Base-by-base conservation (phyloP, 2,888 invertebrate genomes). In the Macaria liturata region DNA sequence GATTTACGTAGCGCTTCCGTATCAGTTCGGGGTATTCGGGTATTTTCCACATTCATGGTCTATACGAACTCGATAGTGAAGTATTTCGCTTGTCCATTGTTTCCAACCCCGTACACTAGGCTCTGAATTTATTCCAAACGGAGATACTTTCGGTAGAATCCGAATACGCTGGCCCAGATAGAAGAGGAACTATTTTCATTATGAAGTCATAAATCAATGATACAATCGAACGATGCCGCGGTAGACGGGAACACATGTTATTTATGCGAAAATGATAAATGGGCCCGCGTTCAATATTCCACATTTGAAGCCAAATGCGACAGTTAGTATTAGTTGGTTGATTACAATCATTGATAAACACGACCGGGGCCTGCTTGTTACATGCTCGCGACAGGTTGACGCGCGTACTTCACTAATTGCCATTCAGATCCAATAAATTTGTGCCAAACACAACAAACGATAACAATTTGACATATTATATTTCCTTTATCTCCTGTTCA, bases 141-240 rank as follows among this genome's bases (percentile, higher is more conserved):
- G 69, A 57, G 52, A 60, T 60, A 52, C 60, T 62, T 57, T 58
- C 45, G 47, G 55, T 54, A 54, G 60, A 42, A 42, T 42, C 51
- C 51, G 62, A 64, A 70, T 75, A 71, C 70, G 68, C 70, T 68
- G 70, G 69, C 68, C 64, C 66, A 68, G 67, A 77, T 75, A 77
- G 73, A 77, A 71, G 75, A 68, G 78, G 79, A 88, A 87, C 88
- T 87, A 87, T 89, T 88, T 88, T 86, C 88, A 88, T 87, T 86
- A 87, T 84, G 80, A 79, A 83, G 75, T 80, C 83, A 88, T 88
- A 88, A 88, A 89, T 90, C 89, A 88, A 78, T 81, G 84, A 87
- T 84, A 80, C 82, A 83, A 85, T 86, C 80, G 80, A 78, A 79
- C 80, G 77, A 80, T 81, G 80, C 78, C 75, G 78, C 78, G 78